Base-by-base conservation (phyloP, 2,113 vertebrate genomes). In the Spea multiplicata region DNA sequence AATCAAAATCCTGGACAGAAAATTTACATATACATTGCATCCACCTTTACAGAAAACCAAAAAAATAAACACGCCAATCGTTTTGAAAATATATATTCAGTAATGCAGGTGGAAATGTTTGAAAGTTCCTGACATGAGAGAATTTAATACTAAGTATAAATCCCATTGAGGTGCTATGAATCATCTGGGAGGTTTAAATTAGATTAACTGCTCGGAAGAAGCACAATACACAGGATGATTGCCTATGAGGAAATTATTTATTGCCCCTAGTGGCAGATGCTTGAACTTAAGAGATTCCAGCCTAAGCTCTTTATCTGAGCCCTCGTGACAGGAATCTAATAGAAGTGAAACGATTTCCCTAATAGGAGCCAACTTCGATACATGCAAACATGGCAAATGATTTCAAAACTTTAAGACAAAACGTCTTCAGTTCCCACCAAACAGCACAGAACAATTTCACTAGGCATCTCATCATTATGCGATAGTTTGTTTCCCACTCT, bases 221-320 rank as follows among this genome's bases (percentile, higher is more conserved):
- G 78, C 71, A 84, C 14, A 46, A 83, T 82, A 85, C 83, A 87
- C 76, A 88, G 85, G 81, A 82, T 30, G 61, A 85, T 81, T 83
- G 86, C 88, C 87, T 87, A 86, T 81, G 87, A 86, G 83, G 85
- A 89, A 87, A 85, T 84, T 83, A 82, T 73, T 71, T 87, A 83
- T 88, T 87, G 87, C 85, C 86, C 86, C 87, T 89, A 86, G 84
- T 88, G 87, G 86, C 81, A 88, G 85, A 89, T 82, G 80, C 84
- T 79, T 86, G 84, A 85, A 88, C 86, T 89, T 87, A 87, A 88
- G 87, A 84, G 78, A 86, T 89, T 83, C 79, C 80, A 84, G 71
- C 82, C 78, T 88, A 86, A 89, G 85, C 83, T 84, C 83, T 87
- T 89, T 85, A 86, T 86, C 76, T 88, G 85, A 85, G 71, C 82